Conservation (phyloP, 2,113 vertebrate genomes). For the Alethe diademata region DNA sequence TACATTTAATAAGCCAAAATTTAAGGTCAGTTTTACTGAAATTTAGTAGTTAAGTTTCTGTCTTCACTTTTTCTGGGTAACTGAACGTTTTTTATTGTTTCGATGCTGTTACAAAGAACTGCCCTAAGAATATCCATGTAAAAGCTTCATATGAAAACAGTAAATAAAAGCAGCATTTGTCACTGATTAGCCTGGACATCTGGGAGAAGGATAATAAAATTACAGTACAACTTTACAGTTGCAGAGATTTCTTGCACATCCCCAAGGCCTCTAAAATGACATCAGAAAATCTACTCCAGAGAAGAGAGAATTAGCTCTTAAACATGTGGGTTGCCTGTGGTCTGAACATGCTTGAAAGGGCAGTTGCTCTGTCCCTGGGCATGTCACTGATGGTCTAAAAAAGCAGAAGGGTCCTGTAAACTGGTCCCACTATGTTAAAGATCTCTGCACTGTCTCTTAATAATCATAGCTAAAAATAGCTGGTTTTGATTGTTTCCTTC, state of each 20-base stretch:
- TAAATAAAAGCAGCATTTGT: background rate
- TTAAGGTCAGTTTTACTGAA: background rate
- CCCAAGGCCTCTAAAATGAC: background rate
- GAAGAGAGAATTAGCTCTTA: background rate
- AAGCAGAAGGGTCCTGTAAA: background rate
- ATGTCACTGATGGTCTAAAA: background rate
- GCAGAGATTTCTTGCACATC: background rate
- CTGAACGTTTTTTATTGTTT: background rate
- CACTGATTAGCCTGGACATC: background rate
- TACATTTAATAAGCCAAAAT: background rate
- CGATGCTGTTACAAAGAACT: background rate
- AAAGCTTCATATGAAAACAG: background rate
- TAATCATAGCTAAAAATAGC: slow-evolving; percentile 1
- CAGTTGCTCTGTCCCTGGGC: background rate
- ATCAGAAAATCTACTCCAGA: background rate
- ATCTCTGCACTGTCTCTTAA: background rate
- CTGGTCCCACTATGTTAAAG: background rate
- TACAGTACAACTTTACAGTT: background rate
- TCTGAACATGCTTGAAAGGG: background rate
- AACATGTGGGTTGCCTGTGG: background rate
- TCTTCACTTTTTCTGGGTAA: background rate
- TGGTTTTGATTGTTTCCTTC: slow-evolving; percentile 17
- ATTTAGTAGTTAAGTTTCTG: background rate
- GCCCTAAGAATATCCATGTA: background rate
- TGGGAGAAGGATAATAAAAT: background rate